phyloP scores from a whole-genome alignment of 2,797 vertebrate species.

The Discoglossus pictus region DNA sequence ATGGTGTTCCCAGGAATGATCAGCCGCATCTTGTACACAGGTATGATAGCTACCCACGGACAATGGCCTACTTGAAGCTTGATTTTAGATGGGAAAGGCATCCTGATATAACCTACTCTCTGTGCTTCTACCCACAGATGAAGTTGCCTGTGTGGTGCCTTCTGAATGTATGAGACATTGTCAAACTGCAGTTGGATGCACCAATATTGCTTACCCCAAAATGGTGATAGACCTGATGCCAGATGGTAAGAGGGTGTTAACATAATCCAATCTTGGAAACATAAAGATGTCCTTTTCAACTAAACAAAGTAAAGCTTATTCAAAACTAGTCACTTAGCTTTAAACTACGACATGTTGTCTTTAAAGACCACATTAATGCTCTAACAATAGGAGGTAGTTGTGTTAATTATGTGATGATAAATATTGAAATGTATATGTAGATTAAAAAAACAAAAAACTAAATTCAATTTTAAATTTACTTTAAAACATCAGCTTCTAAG shows the following conservation, averaged over 20 bases:
- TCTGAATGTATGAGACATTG: constrained; percentile 70
- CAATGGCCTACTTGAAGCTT: background rate
- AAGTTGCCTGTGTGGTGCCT: constrained; percentile 83
- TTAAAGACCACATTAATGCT: no score
- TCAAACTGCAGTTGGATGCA: constrained; percentile 82
- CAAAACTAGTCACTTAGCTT: no score
- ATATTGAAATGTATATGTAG: no score
- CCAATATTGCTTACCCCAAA: constrained; percentile 90
- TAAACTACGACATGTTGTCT: no score
- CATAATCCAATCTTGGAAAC: no score
- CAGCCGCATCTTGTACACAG: constrained; percentile 87
- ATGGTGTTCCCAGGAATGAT: constrained; percentile 98
- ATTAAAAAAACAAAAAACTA: no score
- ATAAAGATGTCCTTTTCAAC: no score
- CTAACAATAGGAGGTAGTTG: no score
- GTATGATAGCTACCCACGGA: constrained; percentile 59
- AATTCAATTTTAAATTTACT: no score
- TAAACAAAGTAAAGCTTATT: no score
- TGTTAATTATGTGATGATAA: no score
- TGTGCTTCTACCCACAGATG: constrained; percentile 69
- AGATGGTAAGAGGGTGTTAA: constrained; percentile 70
- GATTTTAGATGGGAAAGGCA: background rate
- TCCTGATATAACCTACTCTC: background rate
- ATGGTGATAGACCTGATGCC: constrained; percentile 94
- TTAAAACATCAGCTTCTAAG: no score